Evolutionary conservation across 2,888 invertebrate genomes (phyloP).

Genomic region (Zeuzera pyrina): DNA sequence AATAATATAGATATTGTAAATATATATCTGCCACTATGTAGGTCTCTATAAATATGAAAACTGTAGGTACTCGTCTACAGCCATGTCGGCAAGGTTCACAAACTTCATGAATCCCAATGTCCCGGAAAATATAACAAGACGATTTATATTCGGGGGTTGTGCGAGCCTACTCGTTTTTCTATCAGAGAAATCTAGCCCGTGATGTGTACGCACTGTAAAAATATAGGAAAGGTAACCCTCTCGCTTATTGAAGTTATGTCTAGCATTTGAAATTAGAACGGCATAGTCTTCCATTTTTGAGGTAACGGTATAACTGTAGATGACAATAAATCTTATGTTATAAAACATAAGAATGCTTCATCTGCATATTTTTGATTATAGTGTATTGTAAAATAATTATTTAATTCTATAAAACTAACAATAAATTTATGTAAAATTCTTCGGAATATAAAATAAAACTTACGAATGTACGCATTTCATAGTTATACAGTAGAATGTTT

Average conservation of each 20-base stretch:
- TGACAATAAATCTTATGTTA: no score
- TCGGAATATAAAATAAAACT: no score
- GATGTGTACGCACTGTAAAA: conserved; percentile 33
- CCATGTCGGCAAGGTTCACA: conserved; percentile 52
- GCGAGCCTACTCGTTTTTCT: conserved; percentile 53
- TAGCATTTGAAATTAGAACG: conserved; percentile 17
- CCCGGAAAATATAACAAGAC: conserved; percentile 70
- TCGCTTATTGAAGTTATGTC: conserved; percentile 22
- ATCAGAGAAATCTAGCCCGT: conserved; percentile 55
- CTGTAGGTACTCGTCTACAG: not conserved
- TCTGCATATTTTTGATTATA: no score
- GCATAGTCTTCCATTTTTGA: not conserved
- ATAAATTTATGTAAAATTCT: no score
- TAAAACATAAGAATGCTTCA: no score
- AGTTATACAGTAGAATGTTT: no score
- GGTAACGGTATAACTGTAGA: not conserved
- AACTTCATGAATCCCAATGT: conserved; percentile 70
- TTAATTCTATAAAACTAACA: no score
- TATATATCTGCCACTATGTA: no score
- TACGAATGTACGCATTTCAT: no score
- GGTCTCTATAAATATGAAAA: no score
- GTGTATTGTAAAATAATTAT: no score
- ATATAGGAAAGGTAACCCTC: conserved; percentile 25
- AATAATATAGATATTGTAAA: no score
- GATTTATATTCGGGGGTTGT: conserved; percentile 67